Evolutionary conservation across 2,797 vertebrate genomes (phyloP), one percentile per base, ranked within the genome.

Genomic region (Numenius phaeopus): DNA sequence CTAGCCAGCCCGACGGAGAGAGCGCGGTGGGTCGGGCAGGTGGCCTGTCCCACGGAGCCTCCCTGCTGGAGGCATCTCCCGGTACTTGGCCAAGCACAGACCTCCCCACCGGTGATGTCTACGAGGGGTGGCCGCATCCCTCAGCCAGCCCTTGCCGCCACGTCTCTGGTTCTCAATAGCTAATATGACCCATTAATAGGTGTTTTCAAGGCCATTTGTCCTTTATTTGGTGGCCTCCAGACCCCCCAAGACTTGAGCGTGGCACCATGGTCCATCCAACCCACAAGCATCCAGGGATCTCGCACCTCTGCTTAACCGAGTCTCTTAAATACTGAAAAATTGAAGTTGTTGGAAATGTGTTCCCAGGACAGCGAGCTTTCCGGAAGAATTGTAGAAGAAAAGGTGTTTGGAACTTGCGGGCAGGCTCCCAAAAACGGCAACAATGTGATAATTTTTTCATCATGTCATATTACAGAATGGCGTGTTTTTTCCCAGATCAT

Each of bases 271-370:
- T 57, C 47, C 64, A 1, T n/a, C 47, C 47, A 18, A 6, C 24
- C 40, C 7, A 1, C 1, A 5, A 54, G 46, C 72, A 8, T 7
- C 30, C 30, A 5, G 66, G 44, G 67, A 9, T 42, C 7, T 23
- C 20, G 32, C n/a, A 14, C 39, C 69, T 52, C 61, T 4, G 23
- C 39, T 3, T 3, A 1, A 27, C 49, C 4, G 0, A 1, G 3
- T 7, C 65, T 18, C 58, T 4, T 2, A 3, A 40, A 20, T 5
- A 4, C 40, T 7, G 34, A 6, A 27, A 40, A 40, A 23, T 0
- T 7, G 7, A 32, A 37, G 46, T 3, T 7, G 2, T 6, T 42
- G 42, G 72, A 29, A 55, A 11, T 2, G 3, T 5, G 7, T 49
- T 65, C 39, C 49, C 34, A 10, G 82, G 78, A 71, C 78, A 29